Evolutionary conservation across 1,140 invertebrate genomes (phyloP).

Genomic region (Ectropis grisescens): DNA sequence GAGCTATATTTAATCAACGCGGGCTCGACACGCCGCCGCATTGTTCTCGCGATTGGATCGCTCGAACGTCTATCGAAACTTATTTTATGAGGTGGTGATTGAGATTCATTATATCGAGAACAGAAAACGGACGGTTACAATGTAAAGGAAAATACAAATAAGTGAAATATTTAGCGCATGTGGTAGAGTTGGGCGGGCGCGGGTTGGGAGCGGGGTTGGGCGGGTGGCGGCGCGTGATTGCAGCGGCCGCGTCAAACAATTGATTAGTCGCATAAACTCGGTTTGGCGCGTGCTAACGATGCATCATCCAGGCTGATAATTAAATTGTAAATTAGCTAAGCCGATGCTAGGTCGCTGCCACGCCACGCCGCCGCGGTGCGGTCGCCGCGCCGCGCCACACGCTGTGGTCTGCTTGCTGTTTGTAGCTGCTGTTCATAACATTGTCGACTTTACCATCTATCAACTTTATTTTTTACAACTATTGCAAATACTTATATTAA

Average conservation of each 20-base stretch:
- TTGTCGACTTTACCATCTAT: slow-evolving; percentile 5
- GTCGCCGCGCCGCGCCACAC: slow-evolving; percentile 10
- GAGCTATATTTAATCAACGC: slow-evolving; percentile 63
- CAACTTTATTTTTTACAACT: too few relatives aligned
- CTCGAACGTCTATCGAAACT: slow-evolving; percentile 26
- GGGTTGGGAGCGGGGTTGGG: slow-evolving; percentile 6
- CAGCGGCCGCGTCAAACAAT: slow-evolving; percentile 67
- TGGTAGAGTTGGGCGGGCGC: slow-evolving; percentile 6
- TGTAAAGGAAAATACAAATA: too few relatives aligned
- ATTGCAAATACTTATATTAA: too few relatives aligned
- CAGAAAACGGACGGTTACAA: too few relatives aligned
- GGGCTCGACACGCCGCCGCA: slow-evolving; percentile 43
- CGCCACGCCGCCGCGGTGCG: slow-evolving; percentile 26
- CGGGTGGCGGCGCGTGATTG: slow-evolving; percentile 53
- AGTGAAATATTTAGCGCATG: too few relatives aligned
- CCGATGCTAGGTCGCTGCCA: slow-evolving; percentile 45
- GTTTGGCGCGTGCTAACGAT: slow-evolving; percentile 66
- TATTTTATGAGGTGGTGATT: slow-evolving; percentile 27
- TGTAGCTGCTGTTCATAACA: slow-evolving; percentile 9
- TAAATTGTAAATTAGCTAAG: slow-evolving; percentile 70
- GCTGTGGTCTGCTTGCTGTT: slow-evolving; percentile 8
- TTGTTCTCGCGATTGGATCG: slow-evolving; percentile 52
- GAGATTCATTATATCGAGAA: slow-evolving; percentile 15
- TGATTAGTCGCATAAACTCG: slow-evolving; percentile 70
- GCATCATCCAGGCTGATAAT: slow-evolving; percentile 65